Conservation (phyloP, 2,113 vertebrate species). For the Ginglymostoma cirratum region DNA sequence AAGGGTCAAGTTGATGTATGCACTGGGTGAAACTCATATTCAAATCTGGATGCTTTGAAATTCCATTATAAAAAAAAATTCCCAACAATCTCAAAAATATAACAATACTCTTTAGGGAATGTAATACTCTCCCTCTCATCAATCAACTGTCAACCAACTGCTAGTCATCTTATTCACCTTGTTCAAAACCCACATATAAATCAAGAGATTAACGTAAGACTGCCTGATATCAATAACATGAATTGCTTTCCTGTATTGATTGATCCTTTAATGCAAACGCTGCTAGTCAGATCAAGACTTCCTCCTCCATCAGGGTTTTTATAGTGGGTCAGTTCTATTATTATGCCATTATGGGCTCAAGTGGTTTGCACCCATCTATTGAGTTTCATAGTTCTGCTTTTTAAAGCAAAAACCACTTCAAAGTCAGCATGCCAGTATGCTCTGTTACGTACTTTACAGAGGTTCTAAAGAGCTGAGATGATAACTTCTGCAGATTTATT, state of each 20-base stretch:
- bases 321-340: background rate
- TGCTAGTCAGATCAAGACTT: background rate
- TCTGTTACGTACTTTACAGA: background rate
- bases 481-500: conserved; percentile 65
- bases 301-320: background rate
- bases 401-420: background rate
- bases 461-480: conserved; percentile 64
- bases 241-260: background rate
- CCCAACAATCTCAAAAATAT: background rate
- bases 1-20: background rate
- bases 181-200: background rate
- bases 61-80: background rate
- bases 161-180: background rate
- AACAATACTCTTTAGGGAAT: background rate
- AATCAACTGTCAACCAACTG: background rate
- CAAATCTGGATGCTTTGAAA: background rate
- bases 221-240: background rate
- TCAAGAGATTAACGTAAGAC: background rate
- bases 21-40: background rate
- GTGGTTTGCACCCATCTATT: background rate
- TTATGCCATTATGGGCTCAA: background rate
- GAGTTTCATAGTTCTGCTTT: background rate
- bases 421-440: background rate
- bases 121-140: background rate
- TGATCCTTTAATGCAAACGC: background rate